Base-by-base conservation (phyloP, 2,888 invertebrate genomes). In the Dascillus cervinus region DNA sequence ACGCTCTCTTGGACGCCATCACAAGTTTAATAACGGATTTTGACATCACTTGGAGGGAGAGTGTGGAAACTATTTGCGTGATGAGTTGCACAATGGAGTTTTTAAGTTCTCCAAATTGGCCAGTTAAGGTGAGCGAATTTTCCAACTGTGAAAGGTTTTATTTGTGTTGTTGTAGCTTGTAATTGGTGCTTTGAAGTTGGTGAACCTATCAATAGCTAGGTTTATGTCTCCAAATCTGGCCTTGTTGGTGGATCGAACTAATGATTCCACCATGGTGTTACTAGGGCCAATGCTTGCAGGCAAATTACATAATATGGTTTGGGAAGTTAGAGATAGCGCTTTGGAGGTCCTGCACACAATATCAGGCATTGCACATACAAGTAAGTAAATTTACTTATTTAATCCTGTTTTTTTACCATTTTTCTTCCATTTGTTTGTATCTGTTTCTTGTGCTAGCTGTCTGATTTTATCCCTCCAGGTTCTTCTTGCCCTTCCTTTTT, bases 271-370 rank as follows among this genome's bases (percentile, higher is more conserved):
- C 0, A 72, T 83, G 57, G 70, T 76, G 37, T 72, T 75, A 36
- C 60, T 86, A 4, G 82, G 81, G 0, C 71, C 74, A 6, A 72
- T 82, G 6, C 69, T 88, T 3, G 73, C 73, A 27, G 72, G 73
- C 56, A 78, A 82, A 53, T 65, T 85, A 54, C 79, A 82, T 44
- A 83, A 84, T 52, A 61, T 70, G 3, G 69, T 77, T 26, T 88
- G 87, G 88, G 86, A 87, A 58, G 75, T 87, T 1, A 69, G 85
- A 20, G 87, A 88, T 47, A 81, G 81, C 3, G 78, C 83, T 0
- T 54, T 87, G 13, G 86, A 88, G 57, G 64, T 86, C 21, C 62
- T 87, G 4, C 72, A 73, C 22, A 79, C 81, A 0, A 77, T 84
- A 52, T 77, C 79, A 0, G 69, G 69, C 22, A 76, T 86, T 41